Evolutionary conservation across 2,113 vertebrate species (phyloP).

Genomic region (Perognathus longimembris): DNA sequence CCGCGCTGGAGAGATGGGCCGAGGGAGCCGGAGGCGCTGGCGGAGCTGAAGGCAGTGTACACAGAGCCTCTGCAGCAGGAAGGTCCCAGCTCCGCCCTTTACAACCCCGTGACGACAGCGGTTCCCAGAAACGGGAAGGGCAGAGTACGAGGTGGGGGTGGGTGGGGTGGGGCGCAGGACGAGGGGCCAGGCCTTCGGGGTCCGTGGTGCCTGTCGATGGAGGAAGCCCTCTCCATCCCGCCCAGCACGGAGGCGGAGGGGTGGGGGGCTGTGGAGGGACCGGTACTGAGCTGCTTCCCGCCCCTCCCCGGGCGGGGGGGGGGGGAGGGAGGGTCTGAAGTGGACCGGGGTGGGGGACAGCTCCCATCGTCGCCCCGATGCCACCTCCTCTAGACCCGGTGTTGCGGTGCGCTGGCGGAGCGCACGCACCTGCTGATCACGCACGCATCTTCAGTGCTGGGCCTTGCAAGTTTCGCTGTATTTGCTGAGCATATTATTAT

Average conservation of each 20-base stretch:
- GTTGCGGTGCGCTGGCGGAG: accelerated
- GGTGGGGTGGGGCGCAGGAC: neutral
- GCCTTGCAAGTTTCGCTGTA: neutral
- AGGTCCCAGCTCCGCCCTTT: neutral
- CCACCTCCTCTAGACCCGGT: accelerated
- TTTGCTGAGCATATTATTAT: neutral
- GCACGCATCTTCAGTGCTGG: accelerated
- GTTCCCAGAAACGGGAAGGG: neutral
- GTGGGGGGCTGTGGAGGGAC: no score
- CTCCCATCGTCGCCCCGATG: no score
- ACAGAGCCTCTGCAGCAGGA: neutral
- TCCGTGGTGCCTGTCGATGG: neutral
- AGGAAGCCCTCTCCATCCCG: neutral
- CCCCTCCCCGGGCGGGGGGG: no score
- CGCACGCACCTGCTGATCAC: accelerated
- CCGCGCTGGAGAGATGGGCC: neutral
- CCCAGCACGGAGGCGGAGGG: neutral
- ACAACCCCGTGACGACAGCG: neutral
- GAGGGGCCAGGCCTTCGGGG: no score
- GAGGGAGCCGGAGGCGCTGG: neutral
- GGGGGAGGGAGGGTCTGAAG: no score
- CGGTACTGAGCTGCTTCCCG: no score
- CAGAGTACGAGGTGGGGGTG: neutral
- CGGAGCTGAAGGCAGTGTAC: neutral
- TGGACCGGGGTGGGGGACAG: no score